Evolutionary conservation across 2,888 invertebrate species (phyloP), one percentile per base, ranked within the genome.

Genomic region (Hylaea fasciaria): DNA sequence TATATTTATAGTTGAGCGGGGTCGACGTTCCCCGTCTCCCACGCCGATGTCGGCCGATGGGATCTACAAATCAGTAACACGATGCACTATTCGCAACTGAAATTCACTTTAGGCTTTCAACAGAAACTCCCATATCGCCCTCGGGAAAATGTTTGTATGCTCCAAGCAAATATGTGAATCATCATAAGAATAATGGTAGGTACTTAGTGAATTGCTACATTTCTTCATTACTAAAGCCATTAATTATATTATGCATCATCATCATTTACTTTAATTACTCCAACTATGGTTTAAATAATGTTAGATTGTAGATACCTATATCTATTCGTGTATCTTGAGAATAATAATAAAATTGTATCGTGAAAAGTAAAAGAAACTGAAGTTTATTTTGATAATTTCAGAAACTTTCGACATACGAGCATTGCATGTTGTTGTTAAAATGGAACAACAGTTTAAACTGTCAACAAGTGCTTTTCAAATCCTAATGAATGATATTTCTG

Each of bases 1-100:
- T 85, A 79, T 89, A 91, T 91, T 91, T 89, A 89, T 91, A 91
- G 91, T 81, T 76, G 78, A 74, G 80, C 86, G 89, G 91, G 91
- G 91, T 91, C 91, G 90, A 88, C 75, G 91, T 84, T 85, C 89
- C 86, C 69, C 76, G 77, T 89, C 89, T 89, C 91, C 88, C 89
- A 89, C 91, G 88, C 86, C 78, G 87, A 77, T 68, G 73, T 71
- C 74, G 71, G 71, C 69, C 78, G 77, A 82, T 80, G 80, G 77
- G 78, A 82, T 86, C 86, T 83, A 84, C 78, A 82, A 80, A 80
- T 77, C 72, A 69, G 67, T 74, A 65, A 64, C 65, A 71, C 68
- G 68, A 74, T 67, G 57, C 56, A 65, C 73, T 72, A 75, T 76
- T 78, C 58, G 70, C 74, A 71, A 65, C 65, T 56, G 57, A 69